phyloP scores from a whole-genome alignment of 2,797 vertebrate genomes.

The Fundulus diaphanus region DNA sequence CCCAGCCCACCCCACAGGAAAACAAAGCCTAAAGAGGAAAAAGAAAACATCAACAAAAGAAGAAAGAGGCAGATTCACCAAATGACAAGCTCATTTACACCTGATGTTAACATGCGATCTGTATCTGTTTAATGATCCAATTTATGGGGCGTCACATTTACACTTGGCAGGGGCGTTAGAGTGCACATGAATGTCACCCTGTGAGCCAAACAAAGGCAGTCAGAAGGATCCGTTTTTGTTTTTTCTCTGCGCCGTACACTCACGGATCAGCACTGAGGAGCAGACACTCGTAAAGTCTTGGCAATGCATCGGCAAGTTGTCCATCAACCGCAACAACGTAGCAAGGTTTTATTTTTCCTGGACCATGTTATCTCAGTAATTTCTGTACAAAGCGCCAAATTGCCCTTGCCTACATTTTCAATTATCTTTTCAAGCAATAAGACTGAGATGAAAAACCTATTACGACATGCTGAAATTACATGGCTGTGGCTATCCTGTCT shows the following conservation, averaged over 20 bases:
- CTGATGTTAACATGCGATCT: slow-evolving; percentile 10
- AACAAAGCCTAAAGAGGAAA: not conserved
- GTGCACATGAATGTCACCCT: not conserved
- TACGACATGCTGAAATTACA: not conserved
- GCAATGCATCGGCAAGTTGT: not conserved
- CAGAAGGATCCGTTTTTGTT: slow-evolving; percentile 6
- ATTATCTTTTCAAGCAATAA: slow-evolving; percentile 2
- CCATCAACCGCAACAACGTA: not conserved
- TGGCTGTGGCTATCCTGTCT: not conserved
- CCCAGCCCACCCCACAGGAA: not conserved
- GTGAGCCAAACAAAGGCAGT: slow-evolving; percentile 12
- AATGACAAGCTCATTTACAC: slow-evolving; percentile 19
- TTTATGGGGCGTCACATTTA: slow-evolving; percentile 24
- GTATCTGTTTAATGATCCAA: slow-evolving; percentile 23
- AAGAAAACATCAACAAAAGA: not conserved
- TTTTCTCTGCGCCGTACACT: not conserved
- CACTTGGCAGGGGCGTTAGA: slow-evolving; percentile 16
- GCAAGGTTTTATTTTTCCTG: not conserved
- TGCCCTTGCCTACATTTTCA: slow-evolving; percentile 16
- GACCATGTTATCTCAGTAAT: not conserved
- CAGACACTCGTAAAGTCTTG: not conserved
- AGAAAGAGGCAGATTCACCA: not conserved
- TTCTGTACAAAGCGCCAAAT: not conserved
- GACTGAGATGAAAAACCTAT: not conserved
- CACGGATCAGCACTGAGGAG: not conserved